Evolutionary conservation across 2,113 vertebrate genomes (phyloP).

Genomic region (Agelaius tricolor): DNA sequence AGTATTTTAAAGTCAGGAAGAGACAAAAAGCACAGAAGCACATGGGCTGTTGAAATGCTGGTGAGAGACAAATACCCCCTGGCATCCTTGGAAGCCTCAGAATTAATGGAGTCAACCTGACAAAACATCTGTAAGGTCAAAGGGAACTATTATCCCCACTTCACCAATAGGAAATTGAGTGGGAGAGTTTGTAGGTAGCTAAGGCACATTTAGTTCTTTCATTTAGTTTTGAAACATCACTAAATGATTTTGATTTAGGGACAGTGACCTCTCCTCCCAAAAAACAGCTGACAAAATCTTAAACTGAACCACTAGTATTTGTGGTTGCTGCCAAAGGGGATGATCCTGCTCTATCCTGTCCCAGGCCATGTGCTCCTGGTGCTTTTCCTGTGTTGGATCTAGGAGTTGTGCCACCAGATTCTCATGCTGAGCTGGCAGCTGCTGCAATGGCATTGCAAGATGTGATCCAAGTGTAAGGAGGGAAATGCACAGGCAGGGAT

Average conservation of each 20-base stretch:
- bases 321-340: neutral
- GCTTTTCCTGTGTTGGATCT: neutral
- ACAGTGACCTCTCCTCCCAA: neutral
- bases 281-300: neutral
- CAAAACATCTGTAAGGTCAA: neutral
- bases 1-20: neutral
- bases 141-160: neutral
- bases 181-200: neutral
- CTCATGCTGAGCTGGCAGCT: neutral
- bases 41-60: neutral
- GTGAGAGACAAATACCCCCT: neutral
- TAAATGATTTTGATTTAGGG: neutral
- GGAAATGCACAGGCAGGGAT: neutral
- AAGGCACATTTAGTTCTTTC: neutral
- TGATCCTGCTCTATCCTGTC: neutral
- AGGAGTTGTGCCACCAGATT: neutral
- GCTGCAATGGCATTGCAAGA: neutral
- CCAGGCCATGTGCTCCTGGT: neutral
- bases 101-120: neutral
- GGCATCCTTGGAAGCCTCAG: accelerated
- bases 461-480: neutral
- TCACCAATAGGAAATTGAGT: neutral
- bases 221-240: neutral
- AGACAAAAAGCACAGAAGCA: neutral
- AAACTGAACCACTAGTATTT: neutral